Base-by-base conservation (phyloP, 2,797 vertebrate species). In the Mallotus villosus region DNA sequence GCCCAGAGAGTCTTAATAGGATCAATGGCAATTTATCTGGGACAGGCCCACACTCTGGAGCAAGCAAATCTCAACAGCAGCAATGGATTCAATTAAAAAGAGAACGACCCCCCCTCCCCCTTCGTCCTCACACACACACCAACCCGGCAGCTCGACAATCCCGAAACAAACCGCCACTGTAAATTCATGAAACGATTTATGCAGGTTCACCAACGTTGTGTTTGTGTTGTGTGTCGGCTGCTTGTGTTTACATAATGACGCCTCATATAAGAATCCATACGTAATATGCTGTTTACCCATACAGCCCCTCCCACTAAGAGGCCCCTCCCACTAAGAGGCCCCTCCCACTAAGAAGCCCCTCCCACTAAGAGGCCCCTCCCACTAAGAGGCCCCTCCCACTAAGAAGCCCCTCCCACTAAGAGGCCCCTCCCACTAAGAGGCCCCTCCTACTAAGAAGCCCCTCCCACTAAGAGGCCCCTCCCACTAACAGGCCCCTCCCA, bases 151-250 rank as follows among this genome's bases (percentile, higher is more conserved):
- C 37, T 41, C 37, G 9, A 41, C 37, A 41, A 41, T 41, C 9
- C 8, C 37, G 7, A 41, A 41, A 41, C 37, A 11, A 41, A 95
- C 93, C 88, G 91, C 94, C 93, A 94, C 94, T 96, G 94, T 94
- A 97, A 98, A 98, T 98, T 98, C 95, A 98, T 97, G 97, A 97
- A 96, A 97, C 94, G 96, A 97, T 98, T 97, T 97, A 97, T 97
- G 96, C 96, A 98, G 97, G 95, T 96, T 95, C 94, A 91, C 94
- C 95, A 92, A 92, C 91, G 95, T 96, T 90, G 88, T 93, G 87
- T 89, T 85, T 9, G 9, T 37, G 7, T 41, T 41, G 2, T 94
- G 93, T 96, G 95, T 90, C 93, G 95, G 95, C 94, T 91, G 95
- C 96, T 95, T 95, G 94, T 96, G 95, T 96, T 95, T 97, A 95